Conservation (phyloP, 2,797 vertebrate species). For the Notolabrus celidotus region DNA sequence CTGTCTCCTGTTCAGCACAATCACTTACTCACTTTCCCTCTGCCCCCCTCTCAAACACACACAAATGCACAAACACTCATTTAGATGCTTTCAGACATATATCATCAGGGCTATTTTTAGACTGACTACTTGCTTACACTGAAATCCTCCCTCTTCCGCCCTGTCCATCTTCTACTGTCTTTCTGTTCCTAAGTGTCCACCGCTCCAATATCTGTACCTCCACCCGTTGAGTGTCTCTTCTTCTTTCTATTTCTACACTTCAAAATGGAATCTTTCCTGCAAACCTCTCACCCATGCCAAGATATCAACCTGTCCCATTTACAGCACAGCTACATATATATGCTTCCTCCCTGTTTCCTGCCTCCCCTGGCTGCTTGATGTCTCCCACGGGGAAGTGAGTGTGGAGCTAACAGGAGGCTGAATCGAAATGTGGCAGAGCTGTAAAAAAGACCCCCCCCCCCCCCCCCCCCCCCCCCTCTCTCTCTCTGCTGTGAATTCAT, state of each 20-base stretch:
- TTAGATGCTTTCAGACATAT: constrained; percentile 58
- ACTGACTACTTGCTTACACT: constrained; percentile 46
- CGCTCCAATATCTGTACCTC: constrained; percentile 7
- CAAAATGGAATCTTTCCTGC: constrained; percentile 36
- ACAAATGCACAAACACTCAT: constrained; percentile 38
- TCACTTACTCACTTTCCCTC: constrained; percentile 30
- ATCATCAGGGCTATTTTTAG: constrained; percentile 75
- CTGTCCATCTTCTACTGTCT: constrained; percentile 25
- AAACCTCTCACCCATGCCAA: constrained; percentile 30
- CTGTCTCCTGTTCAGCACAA: constrained; percentile 40
- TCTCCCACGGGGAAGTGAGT: constrained; percentile 28
- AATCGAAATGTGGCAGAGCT: constrained; percentile 36
- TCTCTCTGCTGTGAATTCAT: constrained; percentile 37
- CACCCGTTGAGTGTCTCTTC: background rate
- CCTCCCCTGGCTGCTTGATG: constrained; percentile 16
- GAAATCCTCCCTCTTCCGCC: constrained; percentile 44
- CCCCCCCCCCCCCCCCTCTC: too few species aligned
- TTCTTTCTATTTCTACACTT: constrained; percentile 2
- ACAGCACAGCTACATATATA: constrained; percentile 35
- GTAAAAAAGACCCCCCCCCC: constrained; percentile 25
- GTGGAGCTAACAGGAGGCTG: constrained; percentile 17
- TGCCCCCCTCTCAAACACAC: constrained; percentile 17
- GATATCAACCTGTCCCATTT: constrained; percentile 47
- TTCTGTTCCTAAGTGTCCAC: constrained; percentile 29
- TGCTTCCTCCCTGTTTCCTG: constrained; percentile 9